Evolutionary conservation across 2,113 vertebrate species (phyloP).

Genomic region (Paralichthys olivaceus): DNA sequence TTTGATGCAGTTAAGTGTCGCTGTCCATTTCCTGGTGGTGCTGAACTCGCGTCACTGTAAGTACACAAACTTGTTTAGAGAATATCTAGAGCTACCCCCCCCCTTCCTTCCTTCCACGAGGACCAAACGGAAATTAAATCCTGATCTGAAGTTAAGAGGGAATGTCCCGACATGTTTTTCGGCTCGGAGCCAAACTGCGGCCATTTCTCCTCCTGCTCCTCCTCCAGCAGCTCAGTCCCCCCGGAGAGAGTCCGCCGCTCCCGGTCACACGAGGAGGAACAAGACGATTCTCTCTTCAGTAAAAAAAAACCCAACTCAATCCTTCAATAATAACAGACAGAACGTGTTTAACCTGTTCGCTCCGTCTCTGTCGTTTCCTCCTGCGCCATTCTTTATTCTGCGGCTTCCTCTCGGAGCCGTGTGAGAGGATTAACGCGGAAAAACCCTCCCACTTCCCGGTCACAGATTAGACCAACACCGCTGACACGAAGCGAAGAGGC

Average conservation of each 20-base stretch:
- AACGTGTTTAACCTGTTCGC: constrained; percentile 56
- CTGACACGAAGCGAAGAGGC: neutral
- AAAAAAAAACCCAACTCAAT: neutral
- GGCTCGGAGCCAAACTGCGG: constrained; percentile 27
- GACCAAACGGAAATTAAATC: constrained; percentile 55
- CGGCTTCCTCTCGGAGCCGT: neutral
- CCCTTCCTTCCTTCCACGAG: neutral
- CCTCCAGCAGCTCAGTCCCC: neutral
- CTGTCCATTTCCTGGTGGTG: constrained; percentile 74
- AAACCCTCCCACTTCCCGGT: constrained; percentile 68
- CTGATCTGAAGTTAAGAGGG: constrained; percentile 35
- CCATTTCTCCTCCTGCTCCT: constrained; percentile 14
- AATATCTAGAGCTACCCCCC: neutral
- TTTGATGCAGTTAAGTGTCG: constrained; percentile 29
- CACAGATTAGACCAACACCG: constrained; percentile 52
- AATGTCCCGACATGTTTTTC: constrained; percentile 22
- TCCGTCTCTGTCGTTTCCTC: constrained; percentile 23
- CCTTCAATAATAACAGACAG: neutral
- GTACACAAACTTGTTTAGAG: neutral
- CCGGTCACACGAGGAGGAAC: too few species aligned
- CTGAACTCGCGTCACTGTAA: constrained; percentile 59
- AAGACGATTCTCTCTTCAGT: too few species aligned
- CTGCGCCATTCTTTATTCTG: constrained; percentile 47
- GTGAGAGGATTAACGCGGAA: constrained; percentile 66
- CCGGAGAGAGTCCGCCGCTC: neutral